Conservation (phyloP, 1,140 invertebrate species). For the Trichonephila inaurata region DNA sequence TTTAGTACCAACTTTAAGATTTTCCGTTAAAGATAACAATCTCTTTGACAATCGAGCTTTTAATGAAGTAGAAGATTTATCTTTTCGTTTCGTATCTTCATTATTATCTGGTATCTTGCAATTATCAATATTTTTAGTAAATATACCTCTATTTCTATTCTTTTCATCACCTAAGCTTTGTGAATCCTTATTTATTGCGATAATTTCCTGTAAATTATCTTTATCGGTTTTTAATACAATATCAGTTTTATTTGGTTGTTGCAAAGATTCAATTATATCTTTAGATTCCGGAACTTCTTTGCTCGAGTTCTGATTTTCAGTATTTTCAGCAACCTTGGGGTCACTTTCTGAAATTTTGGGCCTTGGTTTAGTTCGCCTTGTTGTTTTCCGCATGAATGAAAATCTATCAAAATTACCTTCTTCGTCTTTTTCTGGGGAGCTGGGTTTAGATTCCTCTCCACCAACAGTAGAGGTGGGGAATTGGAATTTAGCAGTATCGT, state of each 20-base stretch:
- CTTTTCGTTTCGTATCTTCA: slow-evolving; percentile 64
- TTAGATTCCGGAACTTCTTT: slow-evolving; percentile 8
- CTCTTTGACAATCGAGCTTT: slow-evolving; percentile 75
- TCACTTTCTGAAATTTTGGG: slow-evolving; percentile 49
- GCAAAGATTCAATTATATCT: not conserved
- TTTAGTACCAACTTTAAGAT: slow-evolving; percentile 69
- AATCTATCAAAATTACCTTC: slow-evolving; percentile 77
- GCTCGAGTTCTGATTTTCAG: slow-evolving; percentile 18
- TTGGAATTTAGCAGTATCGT: not conserved
- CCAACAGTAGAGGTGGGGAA: too few species aligned
- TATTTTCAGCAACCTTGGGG: slow-evolving; percentile 16
- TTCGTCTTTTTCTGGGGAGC: slow-evolving; percentile 46
- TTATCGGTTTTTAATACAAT: slow-evolving; percentile 2
- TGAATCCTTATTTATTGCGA: not conserved
- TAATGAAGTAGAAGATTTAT: slow-evolving; percentile 74
- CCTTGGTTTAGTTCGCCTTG: slow-evolving; percentile 66
- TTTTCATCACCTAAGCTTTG: slow-evolving; percentile 22
- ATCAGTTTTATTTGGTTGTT: slow-evolving; percentile 10
- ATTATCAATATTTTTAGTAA: slow-evolving; percentile 44
- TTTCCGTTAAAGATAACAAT: slow-evolving; percentile 76
- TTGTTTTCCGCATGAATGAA: slow-evolving; percentile 77
- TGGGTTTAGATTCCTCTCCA: not conserved
- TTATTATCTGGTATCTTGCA: not conserved
- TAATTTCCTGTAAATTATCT: slow-evolving; percentile 34
- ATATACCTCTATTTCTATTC: not conserved